Evolutionary conservation across 1,140 invertebrate genomes (phyloP).

Genomic region (Drosophila repletoides): DNA sequence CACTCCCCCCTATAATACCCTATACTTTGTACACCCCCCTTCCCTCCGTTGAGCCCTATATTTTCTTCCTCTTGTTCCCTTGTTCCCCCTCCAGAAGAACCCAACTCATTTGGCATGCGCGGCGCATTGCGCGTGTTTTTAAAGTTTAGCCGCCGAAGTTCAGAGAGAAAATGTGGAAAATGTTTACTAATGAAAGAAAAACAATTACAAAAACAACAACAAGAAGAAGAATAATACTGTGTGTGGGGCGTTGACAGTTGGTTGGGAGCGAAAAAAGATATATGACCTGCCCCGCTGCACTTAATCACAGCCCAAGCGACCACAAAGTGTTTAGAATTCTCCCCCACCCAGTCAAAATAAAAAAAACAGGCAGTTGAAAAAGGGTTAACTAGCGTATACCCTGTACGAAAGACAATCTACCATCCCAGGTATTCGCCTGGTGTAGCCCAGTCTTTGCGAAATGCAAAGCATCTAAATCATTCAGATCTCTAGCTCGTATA

Average conservation of each 20-base stretch:
- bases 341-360: not conserved
- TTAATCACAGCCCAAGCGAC: slow-evolving; percentile 42
- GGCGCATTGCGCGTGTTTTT: slow-evolving; percentile 68
- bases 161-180: slow-evolving; percentile 36
- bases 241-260: slow-evolving; percentile 61
- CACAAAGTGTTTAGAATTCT: slow-evolving; percentile 11
- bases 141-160: slow-evolving; percentile 59
- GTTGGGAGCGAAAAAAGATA: slow-evolving; percentile 47
- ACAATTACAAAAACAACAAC: slow-evolving; percentile 58
- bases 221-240: slow-evolving; percentile 28
- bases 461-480: no score
- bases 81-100: not conserved
- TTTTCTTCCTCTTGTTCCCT: not conserved
- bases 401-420: no score
- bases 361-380: not conserved
- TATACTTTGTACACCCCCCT: not conserved
- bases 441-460: no score
- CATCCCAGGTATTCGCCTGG: no score
- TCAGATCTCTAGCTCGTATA: no score
- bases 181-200: slow-evolving; percentile 60
- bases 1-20: not conserved
- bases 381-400: no score
- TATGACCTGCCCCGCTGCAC: slow-evolving; percentile 46
- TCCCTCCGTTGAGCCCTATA: no score
- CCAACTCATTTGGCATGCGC: slow-evolving; percentile 70